These are phyloP conservation scores for Lineus longissimus DNA, from an alignment of 1,140 invertebrate genomes.

Conservation along the genomic window DNA sequence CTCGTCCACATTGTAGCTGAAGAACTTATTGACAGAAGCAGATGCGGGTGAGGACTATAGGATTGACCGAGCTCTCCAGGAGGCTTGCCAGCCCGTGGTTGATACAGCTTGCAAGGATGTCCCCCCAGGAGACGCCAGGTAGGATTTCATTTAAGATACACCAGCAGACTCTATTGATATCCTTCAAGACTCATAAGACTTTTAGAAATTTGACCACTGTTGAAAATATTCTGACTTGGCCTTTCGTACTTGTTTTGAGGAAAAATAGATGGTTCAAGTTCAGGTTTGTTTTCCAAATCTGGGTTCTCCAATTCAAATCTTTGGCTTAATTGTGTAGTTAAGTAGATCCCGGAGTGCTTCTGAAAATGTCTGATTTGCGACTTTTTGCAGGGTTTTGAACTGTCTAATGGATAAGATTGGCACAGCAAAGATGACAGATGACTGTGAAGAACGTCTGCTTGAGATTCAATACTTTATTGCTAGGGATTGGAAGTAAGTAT, in stretches of 20 bases:
- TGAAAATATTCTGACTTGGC: no score
- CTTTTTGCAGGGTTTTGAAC: slow-evolving; percentile 79
- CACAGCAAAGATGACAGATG: slow-evolving; percentile 75
- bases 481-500: slow-evolving; percentile 75
- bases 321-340: no score
- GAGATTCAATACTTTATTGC: slow-evolving; percentile 97
- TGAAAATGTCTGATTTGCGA: no score
- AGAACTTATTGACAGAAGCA: slow-evolving; percentile 62
- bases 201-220: no score
- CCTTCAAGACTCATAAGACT: no score
- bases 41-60: slow-evolving; percentile 67
- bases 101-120: slow-evolving; percentile 77
- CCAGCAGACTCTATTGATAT: no score
- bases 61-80: slow-evolving; percentile 57
- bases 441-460: slow-evolving; percentile 84
- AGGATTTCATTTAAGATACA: no score
- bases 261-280: no score
- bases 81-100: slow-evolving; percentile 62
- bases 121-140: slow-evolving; percentile 73
- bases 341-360: no score
- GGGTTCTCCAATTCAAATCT: no score
- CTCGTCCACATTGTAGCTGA: slow-evolving; percentile 59
- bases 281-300: no score
- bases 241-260: no score
- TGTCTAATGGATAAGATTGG: slow-evolving; percentile 91